Conservation (phyloP, 1,140 invertebrate species). For the Caerostris extrusa region DNA sequence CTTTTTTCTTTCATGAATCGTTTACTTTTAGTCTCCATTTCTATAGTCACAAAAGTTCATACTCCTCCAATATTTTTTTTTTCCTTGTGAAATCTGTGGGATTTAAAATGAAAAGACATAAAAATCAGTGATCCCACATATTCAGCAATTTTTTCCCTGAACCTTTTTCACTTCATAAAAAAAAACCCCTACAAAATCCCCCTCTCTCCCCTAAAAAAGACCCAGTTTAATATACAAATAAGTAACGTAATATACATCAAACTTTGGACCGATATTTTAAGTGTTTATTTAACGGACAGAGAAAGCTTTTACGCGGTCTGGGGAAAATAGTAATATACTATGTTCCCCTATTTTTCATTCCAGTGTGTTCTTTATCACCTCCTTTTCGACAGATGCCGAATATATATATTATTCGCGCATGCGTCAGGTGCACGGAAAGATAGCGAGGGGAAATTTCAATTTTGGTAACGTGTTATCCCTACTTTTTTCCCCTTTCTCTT, state of each 20-base stretch:
- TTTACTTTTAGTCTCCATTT: too few species aligned
- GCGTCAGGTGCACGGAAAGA: neutral
- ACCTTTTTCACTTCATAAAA: too few species aligned
- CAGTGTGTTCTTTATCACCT: constrained; percentile 18
- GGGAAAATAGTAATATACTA: constrained; percentile 21
- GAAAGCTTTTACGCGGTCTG: neutral
- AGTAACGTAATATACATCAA: constrained; percentile 26
- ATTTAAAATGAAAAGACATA: too few species aligned
- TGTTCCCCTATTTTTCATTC: constrained; percentile 22
- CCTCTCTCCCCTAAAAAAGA: too few species aligned
- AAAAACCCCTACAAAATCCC: too few species aligned
- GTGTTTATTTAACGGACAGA: constrained; percentile 15
- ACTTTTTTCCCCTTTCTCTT: neutral
- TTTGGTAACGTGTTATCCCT: constrained; percentile 31
- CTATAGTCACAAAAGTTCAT: too few species aligned
- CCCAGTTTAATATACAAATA: constrained; percentile 17
- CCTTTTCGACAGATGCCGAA: neutral
- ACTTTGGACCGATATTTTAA: constrained; percentile 1
- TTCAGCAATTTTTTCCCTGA: too few species aligned
- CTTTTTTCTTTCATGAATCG: too few species aligned
- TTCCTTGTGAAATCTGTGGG: too few species aligned
- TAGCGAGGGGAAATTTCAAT: constrained; percentile 33
- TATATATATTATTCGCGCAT: neutral
- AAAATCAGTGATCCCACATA: too few species aligned
- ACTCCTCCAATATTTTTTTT: too few species aligned